These are phyloP conservation scores for Galleria mellonella DNA, from an alignment of 1,140 invertebrate genomes.

Conservation along the genomic window DNA sequence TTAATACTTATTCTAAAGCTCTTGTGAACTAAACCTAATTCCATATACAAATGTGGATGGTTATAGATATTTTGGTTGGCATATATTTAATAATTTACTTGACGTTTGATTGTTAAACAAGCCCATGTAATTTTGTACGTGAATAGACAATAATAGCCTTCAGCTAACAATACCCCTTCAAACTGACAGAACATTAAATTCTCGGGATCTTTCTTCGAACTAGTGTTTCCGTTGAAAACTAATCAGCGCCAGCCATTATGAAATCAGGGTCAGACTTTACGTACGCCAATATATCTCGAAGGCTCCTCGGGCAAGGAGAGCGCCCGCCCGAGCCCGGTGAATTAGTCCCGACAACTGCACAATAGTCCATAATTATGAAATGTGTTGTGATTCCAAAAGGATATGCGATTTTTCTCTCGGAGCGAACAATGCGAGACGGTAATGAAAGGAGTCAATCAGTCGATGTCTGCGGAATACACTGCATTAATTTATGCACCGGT, in stretches of 20 bases:
- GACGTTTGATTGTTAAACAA: too few species aligned
- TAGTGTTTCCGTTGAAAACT: conserved; percentile 64
- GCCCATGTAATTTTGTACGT: not conserved
- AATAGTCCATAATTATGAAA: conserved; percentile 74
- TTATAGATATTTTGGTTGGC: not conserved
- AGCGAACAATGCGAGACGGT: conserved; percentile 59
- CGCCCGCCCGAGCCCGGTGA: conserved; percentile 34
- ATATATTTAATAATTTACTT: too few species aligned
- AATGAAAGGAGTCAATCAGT: conserved; percentile 73
- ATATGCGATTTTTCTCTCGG: conserved; percentile 60
- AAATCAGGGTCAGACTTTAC: conserved; percentile 39
- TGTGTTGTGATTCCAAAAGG: conserved; percentile 65
- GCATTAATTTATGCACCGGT: conserved; percentile 58
- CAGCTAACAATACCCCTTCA: conserved; percentile 15
- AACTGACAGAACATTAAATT: conserved; percentile 40
- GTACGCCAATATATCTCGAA: conserved; percentile 51
- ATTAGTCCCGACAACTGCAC: conserved; percentile 62
- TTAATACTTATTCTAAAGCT: conserved; percentile 28
- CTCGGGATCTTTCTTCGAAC: conserved; percentile 50
- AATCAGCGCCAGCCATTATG: conserved; percentile 59
- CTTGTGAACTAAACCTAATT: too few species aligned
- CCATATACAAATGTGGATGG: too few species aligned
- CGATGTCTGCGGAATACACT: conserved; percentile 55
- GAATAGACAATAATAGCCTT: conserved; percentile 13
- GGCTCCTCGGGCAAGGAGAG: conserved; percentile 40